Evolutionary conservation across 53 echinoderm and acorn worm genomes (phyloP), one percentile per base, ranked within the genome.

Genomic region (Echinarachnius parma): DNA sequence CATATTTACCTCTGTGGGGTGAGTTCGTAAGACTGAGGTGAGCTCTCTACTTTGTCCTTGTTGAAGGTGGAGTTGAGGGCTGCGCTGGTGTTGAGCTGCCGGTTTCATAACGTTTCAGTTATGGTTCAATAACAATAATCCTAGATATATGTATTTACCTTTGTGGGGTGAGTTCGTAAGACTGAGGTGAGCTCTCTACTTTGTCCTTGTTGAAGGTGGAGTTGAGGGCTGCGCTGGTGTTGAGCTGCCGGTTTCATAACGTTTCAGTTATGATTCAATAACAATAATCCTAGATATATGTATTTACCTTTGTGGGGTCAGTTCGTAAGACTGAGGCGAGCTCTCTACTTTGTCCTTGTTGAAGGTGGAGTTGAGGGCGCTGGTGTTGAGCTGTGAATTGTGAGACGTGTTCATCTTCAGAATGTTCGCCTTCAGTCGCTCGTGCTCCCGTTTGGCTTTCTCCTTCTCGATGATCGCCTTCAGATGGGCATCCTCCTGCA

Each of bases 1-100:
- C n/a, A n/a, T n/a, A n/a, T n/a, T n/a, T 45, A 95, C 95, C 95
- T 90, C 37, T 79, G 81, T 18, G 95, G 90, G 14, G 95, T 95
- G 22, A 95, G 84, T 8, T 90, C 84, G 33, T 95, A 95, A 5
- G 87, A 87, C 46, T 71, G 56, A 0, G 83, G 82, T 14, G 93
- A 89, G 16, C 39, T 62, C 28, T 75, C 80, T 25, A 80, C 82
- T 46, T 62, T 52, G 64, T 72, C 83, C 46, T 82, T 86, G 36
- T 64, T 86, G 68, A 87, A 53, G 31, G 92, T 85, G 9, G 82
- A 82, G 58, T 92, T 92, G n/a, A n/a, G n/a, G n/a, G 79, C 68
- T 3, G 46, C 61, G 22, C 75, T 75, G 14, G 81, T 88, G 56
- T 82, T 92, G 20, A 34, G 53, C 37, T 80, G 77, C 32, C 68